A percentile compares a stretch with the other conserved stretches of the same genome.
Evolutionary conservation across 1,140 invertebrate genomes (phyloP).

Genomic region (Pseudoatta argentina): DNA sequence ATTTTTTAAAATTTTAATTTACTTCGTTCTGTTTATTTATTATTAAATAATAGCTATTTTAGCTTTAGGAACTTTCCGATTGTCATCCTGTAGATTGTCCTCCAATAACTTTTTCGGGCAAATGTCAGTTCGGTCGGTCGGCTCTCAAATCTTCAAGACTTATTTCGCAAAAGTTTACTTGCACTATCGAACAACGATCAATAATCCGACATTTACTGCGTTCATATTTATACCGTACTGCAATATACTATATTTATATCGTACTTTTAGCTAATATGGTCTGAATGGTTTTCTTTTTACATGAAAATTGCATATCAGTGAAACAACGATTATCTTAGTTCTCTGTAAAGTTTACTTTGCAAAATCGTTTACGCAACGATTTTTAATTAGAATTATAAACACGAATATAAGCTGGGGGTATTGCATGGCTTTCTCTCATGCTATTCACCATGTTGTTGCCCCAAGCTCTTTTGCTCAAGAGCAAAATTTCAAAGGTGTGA

Average conservation of each 20-base stretch:
- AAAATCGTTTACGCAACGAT: background rate
- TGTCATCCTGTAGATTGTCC: background rate
- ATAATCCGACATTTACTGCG: conserved; percentile 2
- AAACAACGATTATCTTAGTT: conserved; percentile 3
- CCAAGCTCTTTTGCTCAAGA: background rate
- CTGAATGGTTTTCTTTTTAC: background rate
- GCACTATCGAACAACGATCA: background rate
- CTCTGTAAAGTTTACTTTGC: background rate
- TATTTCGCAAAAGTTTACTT: conserved; percentile 22
- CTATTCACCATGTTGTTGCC: background rate
- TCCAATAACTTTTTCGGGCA: background rate
- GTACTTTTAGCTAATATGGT: too few relatives aligned
- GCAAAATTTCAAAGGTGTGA: conserved; percentile 47
- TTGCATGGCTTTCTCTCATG: background rate
- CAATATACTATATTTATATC: too few relatives aligned
- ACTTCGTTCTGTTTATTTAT: background rate
- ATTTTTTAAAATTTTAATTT: background rate
- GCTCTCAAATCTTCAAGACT: conserved; percentile 31
- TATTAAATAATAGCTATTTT: background rate
- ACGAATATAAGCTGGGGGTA: background rate
- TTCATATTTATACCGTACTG: background rate
- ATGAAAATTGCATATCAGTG: background rate
- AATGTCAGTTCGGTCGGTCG: background rate
- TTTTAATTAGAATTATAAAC: conserved; percentile 34
- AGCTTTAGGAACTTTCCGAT: background rate